These are phyloP conservation scores for Cydia pomonella DNA, from an alignment of 1,140 invertebrate genomes.

Conservation along the genomic window DNA sequence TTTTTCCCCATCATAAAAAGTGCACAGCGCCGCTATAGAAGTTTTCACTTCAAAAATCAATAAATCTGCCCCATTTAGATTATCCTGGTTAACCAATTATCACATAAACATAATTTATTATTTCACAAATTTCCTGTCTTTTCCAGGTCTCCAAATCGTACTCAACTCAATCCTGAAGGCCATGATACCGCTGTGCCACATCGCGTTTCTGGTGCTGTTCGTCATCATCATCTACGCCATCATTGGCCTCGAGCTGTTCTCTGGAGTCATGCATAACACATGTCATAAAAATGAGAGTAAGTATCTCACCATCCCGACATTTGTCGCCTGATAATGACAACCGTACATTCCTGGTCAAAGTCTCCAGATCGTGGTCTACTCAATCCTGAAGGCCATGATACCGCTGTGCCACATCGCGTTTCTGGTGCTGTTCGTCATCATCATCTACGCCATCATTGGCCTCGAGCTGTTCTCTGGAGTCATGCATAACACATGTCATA, in stretches of 20 bases:
- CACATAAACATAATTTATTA: too few relatives aligned
- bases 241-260: slow-evolving; percentile 99
- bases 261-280: slow-evolving; percentile 96
- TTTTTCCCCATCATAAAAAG: too few relatives aligned
- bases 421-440: slow-evolving; percentile 99
- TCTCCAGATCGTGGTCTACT: slow-evolving; percentile 99
- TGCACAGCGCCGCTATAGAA: too few relatives aligned
- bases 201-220: slow-evolving; percentile 98
- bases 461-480: slow-evolving; percentile 98
- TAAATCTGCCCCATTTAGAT: too few relatives aligned
- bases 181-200: slow-evolving; percentile 99
- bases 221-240: slow-evolving; percentile 99
- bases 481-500: slow-evolving; percentile 93
- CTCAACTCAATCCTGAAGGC: slow-evolving; percentile 99
- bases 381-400: slow-evolving; percentile 99
- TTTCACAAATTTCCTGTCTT: neutral
- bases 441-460: slow-evolving; percentile 99
- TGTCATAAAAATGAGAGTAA: slow-evolving; percentile 79
- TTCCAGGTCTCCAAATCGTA: slow-evolving; percentile 98
- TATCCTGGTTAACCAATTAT: too few relatives aligned
- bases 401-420: slow-evolving; percentile 99
- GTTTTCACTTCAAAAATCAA: too few relatives aligned
- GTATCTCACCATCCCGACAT: too few relatives aligned
- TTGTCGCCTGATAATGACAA: too few relatives aligned
- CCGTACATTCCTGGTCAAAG: too few relatives aligned